These are phyloP conservation scores for Furcifer pardalis DNA, from an alignment of 2,797 vertebrate species.

Conservation along the genomic window DNA sequence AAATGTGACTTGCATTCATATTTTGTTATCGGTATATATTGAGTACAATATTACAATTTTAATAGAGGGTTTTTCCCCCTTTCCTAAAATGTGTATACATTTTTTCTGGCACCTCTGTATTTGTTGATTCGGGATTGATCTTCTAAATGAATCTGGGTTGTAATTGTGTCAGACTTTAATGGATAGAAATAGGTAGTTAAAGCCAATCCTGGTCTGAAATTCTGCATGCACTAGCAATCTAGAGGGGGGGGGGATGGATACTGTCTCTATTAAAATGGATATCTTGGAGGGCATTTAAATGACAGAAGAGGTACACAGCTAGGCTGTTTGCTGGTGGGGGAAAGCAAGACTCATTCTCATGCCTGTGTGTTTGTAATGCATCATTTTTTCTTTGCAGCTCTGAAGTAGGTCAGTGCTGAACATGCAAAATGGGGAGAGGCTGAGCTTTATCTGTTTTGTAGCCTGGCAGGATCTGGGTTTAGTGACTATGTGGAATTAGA, in stretches of 20 bases:
- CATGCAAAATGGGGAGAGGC: conserved; percentile 31
- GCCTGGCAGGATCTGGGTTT: background rate
- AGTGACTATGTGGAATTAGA: conserved; percentile 40
- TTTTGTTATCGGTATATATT: too few relatives aligned
- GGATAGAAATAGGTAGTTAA: background rate
- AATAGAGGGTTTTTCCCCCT: too few relatives aligned
- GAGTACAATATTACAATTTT: too few relatives aligned
- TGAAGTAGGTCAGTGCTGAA: conserved; percentile 35
- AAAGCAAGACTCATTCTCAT: background rate
- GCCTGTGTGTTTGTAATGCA: conserved; percentile 17
- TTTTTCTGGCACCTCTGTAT: too few relatives aligned
- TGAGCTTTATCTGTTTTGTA: conserved; percentile 25
- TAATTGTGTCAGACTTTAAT: too few relatives aligned
- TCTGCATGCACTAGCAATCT: background rate
- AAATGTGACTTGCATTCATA: too few relatives aligned
- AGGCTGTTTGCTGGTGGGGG: conserved; percentile 11
- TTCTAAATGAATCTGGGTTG: background rate
- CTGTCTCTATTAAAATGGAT: background rate
- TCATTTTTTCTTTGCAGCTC: conserved; percentile 26
- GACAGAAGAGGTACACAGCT: background rate
- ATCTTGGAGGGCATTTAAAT: background rate
- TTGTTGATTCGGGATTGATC: background rate
- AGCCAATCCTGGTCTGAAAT: background rate
- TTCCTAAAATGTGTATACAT: too few relatives aligned
- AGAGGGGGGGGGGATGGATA: background rate